Base-by-base conservation (phyloP, 2,888 invertebrate genomes). In the Pseudolycoriella hygida region DNA sequence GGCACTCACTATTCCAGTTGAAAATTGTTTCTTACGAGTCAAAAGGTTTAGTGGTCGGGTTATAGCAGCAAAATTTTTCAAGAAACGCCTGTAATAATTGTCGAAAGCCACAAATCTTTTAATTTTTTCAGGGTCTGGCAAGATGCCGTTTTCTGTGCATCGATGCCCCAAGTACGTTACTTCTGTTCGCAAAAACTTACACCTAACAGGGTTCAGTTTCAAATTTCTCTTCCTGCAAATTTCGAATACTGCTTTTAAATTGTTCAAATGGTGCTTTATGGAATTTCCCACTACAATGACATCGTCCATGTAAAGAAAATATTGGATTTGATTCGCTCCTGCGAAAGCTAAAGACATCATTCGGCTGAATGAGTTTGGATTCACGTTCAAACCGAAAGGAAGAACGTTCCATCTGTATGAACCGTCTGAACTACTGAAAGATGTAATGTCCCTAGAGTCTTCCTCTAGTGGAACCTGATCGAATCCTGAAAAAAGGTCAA, bases 291-390 rank as follows among this genome's bases (percentile, higher is more conserved):
- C 49, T 6, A 53, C 53, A 19, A 54, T 52, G 12, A 54, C 43
- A 42, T 55, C 53, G 44, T 55, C 55, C 42, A 55, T 51, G 43
- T 53, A 53, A 25, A 54, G 46, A 45, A 53, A 51, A 41, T 50
- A 46, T 44, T 48, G 47, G 44, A 49, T 45, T 18, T 50, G 52
- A 17, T 45, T 34, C 37, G 52, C 12, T 8, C 52, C 52, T 10
- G 53, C 47, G 47, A 56, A 53, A 12, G 54, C 52, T 4, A 53
- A 49, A 3, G 49, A 44, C 56, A 56, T 54, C 52, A 55, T 53
- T 40, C 54, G 18, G 37, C 49, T 49, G 44, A 57, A 57, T 37
- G 51, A 52, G 25, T 48, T 50, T 2, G 51, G 50, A 30, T 47
- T 48, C 6, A 53, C 48, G 11, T 49, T 50, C 14, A 55, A 43